A percentile compares a stretch with the other conserved stretches of the same genome.
phyloP scores from a whole-genome alignment of 2,113 vertebrate genomes.

The Dascyllus trimaculatus region DNA sequence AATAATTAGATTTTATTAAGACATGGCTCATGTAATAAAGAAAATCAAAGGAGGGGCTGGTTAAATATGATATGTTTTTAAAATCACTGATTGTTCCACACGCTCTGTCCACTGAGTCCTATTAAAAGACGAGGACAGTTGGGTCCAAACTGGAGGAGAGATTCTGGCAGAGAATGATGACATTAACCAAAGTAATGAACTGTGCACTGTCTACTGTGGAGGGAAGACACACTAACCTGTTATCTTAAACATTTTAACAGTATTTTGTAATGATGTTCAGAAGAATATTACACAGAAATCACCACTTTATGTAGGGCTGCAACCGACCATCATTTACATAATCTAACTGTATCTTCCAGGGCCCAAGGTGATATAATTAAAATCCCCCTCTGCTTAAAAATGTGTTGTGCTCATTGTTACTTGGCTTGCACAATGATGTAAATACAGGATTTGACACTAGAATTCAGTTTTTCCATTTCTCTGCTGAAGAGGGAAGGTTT shows the following conservation, averaged over 20 bases:
- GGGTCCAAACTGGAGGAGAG: slow-evolving; percentile 26
- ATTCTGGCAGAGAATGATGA: slow-evolving; percentile 4
- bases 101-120: slow-evolving; percentile 50
- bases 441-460: not conserved
- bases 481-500: not conserved
- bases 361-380: not conserved
- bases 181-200: slow-evolving; percentile 22
- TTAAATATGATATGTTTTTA: slow-evolving; percentile 76
- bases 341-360: not conserved
- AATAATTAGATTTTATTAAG: slow-evolving; percentile 86
- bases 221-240: not conserved
- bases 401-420: not conserved
- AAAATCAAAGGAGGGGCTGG: slow-evolving; percentile 77
- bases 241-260: not conserved
- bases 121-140: slow-evolving; percentile 48
- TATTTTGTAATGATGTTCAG: slow-evolving; percentile 10
- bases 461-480: not conserved
- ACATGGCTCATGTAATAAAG: slow-evolving; percentile 77
- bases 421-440: not conserved
- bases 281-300: not conserved
- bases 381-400: not conserved
- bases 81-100: slow-evolving; percentile 61
- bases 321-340: not conserved
- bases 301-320: not conserved
- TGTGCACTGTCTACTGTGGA: slow-evolving; percentile 20